Base-by-base conservation (phyloP, 1,140 invertebrate genomes). In the Nephila pilipes region DNA sequence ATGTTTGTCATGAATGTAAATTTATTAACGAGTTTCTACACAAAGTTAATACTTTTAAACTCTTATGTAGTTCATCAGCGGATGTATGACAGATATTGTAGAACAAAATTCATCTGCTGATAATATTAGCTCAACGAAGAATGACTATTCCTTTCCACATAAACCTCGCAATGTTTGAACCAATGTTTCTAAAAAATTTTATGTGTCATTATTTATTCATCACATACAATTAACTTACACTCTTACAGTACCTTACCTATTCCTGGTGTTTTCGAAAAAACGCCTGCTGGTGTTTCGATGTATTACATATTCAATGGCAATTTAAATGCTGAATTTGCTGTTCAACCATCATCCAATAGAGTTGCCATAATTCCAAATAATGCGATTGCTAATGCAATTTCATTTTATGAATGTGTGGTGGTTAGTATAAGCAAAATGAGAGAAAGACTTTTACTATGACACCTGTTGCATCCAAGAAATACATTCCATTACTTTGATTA, bases 371-470 rank as follows among this genome's bases (percentile, higher is more conserved):
- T 60, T 60, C 58, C 58, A 22, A 16, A 20, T 18, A 6, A 60
- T 22, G 12, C 16, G 1, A 18, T 60, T 60, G 20, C 20, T 18
- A 18, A 65, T 57, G 95, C 95, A 92, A 95, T 95, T 25, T 95
- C 90, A 38, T 94, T 93, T 54, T 94, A 14, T 80, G 94, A 90
- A 94, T 94, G 85, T 8, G 93, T 85, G 4, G 87, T 85, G 32
- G 81, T 88, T 55, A 94, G 90, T 36, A 94, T 88, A 18, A 92
- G 65, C 87, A 94, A 95, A n/a, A 94, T n/a, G n/a, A 94, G 18
- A 95, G 94, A 16, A 95, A 95, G 55, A 93, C 95, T 81, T 96
- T 95, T 57, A 95, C 95, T 14, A 88, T 95, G 22, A 95, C 95
- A 2, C 93, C 92, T 10, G 94, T 75, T 57, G 85, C 94, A 92